phyloP scores from a whole-genome alignment of 2,888 invertebrate genomes.

The Molorchus minor region DNA sequence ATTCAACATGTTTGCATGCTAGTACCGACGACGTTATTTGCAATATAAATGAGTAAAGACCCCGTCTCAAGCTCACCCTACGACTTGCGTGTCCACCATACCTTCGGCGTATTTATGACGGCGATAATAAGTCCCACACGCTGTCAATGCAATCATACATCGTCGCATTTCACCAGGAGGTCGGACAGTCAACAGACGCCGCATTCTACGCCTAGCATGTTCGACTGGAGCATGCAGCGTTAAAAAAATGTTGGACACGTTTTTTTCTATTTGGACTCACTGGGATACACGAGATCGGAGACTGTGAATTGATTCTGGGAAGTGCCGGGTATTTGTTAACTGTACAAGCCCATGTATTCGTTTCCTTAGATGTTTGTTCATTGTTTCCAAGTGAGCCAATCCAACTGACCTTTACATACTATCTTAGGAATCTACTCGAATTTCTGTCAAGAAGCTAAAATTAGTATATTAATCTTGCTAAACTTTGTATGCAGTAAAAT shows the following conservation, averaged over 20 bases:
- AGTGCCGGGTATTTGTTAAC: too few relatives aligned
- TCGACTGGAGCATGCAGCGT: conserved; percentile 12
- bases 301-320: neutral
- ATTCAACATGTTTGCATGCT: conserved; percentile 21
- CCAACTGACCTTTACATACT: too few relatives aligned
- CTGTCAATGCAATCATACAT: conserved; percentile 48
- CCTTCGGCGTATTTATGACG: conserved; percentile 45
- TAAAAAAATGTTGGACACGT: conserved; percentile 3
- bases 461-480: too few relatives aligned
- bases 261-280: neutral
- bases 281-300: neutral
- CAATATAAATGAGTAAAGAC: conserved; percentile 40
- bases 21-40: conserved; percentile 33
- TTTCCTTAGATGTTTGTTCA: too few relatives aligned
- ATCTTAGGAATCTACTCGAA: too few relatives aligned
- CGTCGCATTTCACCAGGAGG: conserved; percentile 41
- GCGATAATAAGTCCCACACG: conserved; percentile 49
- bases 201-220: conserved; percentile 16
- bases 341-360: too few relatives aligned
- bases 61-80: conserved; percentile 39
- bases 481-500: too few relatives aligned
- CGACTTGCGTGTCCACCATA: conserved; percentile 42
- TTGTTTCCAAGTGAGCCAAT: too few relatives aligned
- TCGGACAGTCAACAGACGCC: conserved; percentile 30
- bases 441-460: too few relatives aligned